Evolutionary conservation across 1,140 invertebrate genomes (phyloP), one percentile per base, ranked within the genome.

Genomic region (Mamestra configurata): DNA sequence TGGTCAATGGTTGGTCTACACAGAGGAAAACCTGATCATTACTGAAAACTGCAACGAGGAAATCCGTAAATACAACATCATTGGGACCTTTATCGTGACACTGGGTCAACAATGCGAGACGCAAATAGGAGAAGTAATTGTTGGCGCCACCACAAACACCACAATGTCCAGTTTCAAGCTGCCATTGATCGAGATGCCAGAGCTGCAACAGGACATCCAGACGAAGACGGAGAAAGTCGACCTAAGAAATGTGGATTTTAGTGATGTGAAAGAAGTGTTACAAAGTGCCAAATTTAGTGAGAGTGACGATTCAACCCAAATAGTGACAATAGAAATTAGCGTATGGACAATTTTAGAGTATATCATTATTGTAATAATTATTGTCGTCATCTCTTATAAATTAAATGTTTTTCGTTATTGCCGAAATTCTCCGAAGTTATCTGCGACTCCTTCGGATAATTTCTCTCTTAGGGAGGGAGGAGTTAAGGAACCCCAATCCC

Each of bases 211-310:
- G 43, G 43, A 46, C 43, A 46, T 46, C 43, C 43, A 0, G 43
- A 46, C 11, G 15, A 46, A 11, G 15, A 15, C 43, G 15, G 15
- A 46, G 43, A 46, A 46, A 46, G 43, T 46, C 11, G 43, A 46
- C 15, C 13, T 46, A 46, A 46, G 43, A 46, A 46, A 46, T 46
- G 43, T 46, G 43, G 43, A 46, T 11, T 46, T 46, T 15, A 46
- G 43, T 46, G 43, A 46, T 46, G 43, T 46, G 43, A 46, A 46
- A 15, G 43, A 46, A 46, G 11, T 46, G 43, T 46, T 46, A 46
- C 43, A 46, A 46, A 46, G 43, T 46, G 43, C 43, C 13, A 46
- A 46, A 46, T 46, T 46, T 46, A 46, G 43, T 46, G 43, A 46
- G 15, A 46, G 13, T 15, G 43, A 46, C 43, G 43, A 46, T 46